A percentile compares a stretch with the other conserved stretches of the same genome.
These are phyloP conservation scores for Dascyllus trimaculatus DNA, from an alignment of 2,113 vertebrate genomes.

Conservation along the genomic window DNA sequence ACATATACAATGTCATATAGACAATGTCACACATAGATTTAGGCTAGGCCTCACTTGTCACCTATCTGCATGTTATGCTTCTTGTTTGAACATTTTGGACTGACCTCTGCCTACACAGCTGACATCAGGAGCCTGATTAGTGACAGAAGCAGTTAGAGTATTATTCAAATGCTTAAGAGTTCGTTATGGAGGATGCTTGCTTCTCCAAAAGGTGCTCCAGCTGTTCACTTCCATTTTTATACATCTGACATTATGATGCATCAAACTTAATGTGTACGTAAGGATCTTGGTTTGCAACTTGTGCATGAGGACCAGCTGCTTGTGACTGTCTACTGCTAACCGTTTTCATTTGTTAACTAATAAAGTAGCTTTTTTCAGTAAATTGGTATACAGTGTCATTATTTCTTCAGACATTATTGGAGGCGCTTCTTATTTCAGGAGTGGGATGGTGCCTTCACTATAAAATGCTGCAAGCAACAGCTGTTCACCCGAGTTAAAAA, in stretches of 20 bases:
- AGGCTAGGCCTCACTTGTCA: slow-evolving; percentile 53
- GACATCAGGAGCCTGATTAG: slow-evolving; percentile 23
- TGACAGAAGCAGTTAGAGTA: slow-evolving; percentile 33
- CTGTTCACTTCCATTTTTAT: not conserved
- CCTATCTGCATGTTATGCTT: slow-evolving; percentile 28
- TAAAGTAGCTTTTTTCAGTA: too few relatives aligned
- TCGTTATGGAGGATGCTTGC: not conserved
- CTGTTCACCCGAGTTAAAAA: too few relatives aligned
- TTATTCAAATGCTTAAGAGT: slow-evolving; percentile 25
- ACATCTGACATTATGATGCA: not conserved
- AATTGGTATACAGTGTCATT: too few relatives aligned
- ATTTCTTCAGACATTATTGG: too few relatives aligned
- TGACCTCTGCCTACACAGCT: slow-evolving; percentile 30
- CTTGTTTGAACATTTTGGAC: slow-evolving; percentile 26
- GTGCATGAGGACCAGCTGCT: too few relatives aligned
- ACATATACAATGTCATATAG: slow-evolving; percentile 38
- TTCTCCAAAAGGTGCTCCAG: not conserved
- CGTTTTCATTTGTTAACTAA: too few relatives aligned
- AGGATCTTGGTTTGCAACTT: not conserved
- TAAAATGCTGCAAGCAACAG: too few relatives aligned
- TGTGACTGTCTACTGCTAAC: too few relatives aligned
- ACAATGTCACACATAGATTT: slow-evolving; percentile 48
- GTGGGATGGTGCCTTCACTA: too few relatives aligned
- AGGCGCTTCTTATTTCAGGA: too few relatives aligned
- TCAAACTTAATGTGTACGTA: not conserved